Percentiles rank a stretch among this genome's conserved stretches.
Evolutionary conservation across 1,140 invertebrate genomes (phyloP).

Genomic region (Calosoma granatense): DNA sequence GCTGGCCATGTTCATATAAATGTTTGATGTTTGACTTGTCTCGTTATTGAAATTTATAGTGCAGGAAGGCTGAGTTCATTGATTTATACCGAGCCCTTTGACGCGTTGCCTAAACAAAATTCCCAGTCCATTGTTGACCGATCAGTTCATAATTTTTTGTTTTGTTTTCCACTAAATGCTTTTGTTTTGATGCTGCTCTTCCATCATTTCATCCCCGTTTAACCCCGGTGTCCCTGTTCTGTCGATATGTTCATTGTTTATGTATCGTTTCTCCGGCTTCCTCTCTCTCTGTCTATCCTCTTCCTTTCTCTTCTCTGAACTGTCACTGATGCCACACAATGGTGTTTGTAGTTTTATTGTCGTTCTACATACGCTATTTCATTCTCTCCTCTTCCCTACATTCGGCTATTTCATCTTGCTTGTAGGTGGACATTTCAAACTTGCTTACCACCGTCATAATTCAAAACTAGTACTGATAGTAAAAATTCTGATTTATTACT

Average conservation of each 20-base stretch:
- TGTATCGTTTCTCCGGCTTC: not conserved
- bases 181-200: not conserved
- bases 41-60: not conserved
- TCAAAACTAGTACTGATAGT: no score
- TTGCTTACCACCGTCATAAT: no score
- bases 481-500: no score
- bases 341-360: no score
- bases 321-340: no score
- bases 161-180: not conserved
- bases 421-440: no score
- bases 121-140: not conserved
- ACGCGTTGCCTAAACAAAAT: not conserved
- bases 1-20: not conserved
- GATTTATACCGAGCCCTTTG: not conserved
- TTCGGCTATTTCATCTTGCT: no score
- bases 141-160: not conserved
- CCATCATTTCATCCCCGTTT: not conserved
- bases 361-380: no score
- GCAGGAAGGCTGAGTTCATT: not conserved
- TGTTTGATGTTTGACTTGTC: not conserved
- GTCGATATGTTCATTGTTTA: not conserved
- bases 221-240: not conserved
- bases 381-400: no score
- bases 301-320: no score
- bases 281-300: no score